A percentile compares a stretch with the other conserved stretches of the same genome.
phyloP scores from a whole-genome alignment of 2,888 invertebrate genomes.

The Drosophila austrosaltans region DNA sequence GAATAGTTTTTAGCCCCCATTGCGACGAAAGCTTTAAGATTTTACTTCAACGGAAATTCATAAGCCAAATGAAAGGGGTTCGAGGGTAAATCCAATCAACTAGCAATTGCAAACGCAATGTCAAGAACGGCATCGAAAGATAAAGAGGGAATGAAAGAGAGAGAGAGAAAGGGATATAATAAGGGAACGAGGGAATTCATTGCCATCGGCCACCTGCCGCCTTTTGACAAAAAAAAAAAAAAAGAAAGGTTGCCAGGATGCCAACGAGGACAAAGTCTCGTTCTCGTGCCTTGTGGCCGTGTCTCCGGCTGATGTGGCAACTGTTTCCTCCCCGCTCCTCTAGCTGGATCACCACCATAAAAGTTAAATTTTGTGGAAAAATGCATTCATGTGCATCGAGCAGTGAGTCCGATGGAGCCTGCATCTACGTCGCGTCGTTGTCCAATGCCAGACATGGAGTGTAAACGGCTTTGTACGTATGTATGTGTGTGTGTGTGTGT shows the following conservation, averaged over 20 bases:
- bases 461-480: conserved; percentile 13
- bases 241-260: conserved; percentile 26
- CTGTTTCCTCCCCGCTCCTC: neutral
- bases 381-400: conserved; percentile 76
- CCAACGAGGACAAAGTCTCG: conserved; percentile 22
- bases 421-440: conserved; percentile 28
- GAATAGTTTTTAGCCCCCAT: conserved; percentile 4
- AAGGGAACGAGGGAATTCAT: neutral
- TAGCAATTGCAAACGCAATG: conserved; percentile 46
- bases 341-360: conserved; percentile 34
- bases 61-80: conserved; percentile 41
- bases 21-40: conserved; percentile 4
- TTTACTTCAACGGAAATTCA: conserved; percentile 30
- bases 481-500: neutral
- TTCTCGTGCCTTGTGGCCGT: neutral
- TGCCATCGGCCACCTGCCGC: conserved; percentile 7
- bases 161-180: neutral
- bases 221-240: neutral
- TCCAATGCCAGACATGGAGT: conserved; percentile 29
- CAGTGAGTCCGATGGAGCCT: conserved; percentile 65
- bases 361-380: conserved; percentile 78
- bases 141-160: neutral
- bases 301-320: conserved; percentile 3
- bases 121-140: conserved; percentile 20
- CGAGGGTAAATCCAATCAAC: conserved; percentile 48